These are phyloP conservation scores for Xiphophorus birchmanni DNA, from an alignment of 2,797 vertebrate genomes.

Conservation along the genomic window DNA sequence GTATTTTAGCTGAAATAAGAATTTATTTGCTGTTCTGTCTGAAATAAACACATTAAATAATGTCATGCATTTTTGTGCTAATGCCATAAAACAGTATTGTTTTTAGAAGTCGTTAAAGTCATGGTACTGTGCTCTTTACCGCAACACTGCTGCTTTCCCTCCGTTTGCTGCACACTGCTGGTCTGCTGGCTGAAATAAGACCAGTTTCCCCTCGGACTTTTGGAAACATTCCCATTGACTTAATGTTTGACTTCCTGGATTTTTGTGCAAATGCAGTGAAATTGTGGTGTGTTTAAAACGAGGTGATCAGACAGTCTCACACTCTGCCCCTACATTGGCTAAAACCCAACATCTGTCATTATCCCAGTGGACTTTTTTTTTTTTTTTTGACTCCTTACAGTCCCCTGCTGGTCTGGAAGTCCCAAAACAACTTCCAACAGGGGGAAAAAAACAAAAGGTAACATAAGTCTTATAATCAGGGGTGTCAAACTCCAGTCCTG, in stretches of 20 bases:
- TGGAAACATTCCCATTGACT: neutral
- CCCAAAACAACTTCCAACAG: neutral
- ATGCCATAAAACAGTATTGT: neutral
- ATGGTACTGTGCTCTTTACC: neutral
- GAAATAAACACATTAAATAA: neutral
- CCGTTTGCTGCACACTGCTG: neutral
- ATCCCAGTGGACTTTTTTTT: neutral
- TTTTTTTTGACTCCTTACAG: neutral
- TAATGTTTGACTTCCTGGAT: neutral
- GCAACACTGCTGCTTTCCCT: neutral
- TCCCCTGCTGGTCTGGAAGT: neutral
- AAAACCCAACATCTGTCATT: neutral
- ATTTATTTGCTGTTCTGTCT: neutral
- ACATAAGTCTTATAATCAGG: neutral
- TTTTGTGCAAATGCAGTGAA: neutral
- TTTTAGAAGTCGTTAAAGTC: neutral
- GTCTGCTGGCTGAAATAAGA: neutral
- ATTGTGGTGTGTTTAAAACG: neutral
- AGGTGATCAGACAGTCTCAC: neutral
- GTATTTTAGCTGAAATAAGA: neutral
- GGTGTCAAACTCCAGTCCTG: too few relatives aligned
- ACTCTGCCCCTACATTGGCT: neutral
- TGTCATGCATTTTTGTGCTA: neutral
- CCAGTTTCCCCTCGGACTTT: neutral
- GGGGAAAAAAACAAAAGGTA: too few relatives aligned